phyloP scores from a whole-genome alignment of 2,888 invertebrate genomes.

The Cordylochernes scorpioides region DNA sequence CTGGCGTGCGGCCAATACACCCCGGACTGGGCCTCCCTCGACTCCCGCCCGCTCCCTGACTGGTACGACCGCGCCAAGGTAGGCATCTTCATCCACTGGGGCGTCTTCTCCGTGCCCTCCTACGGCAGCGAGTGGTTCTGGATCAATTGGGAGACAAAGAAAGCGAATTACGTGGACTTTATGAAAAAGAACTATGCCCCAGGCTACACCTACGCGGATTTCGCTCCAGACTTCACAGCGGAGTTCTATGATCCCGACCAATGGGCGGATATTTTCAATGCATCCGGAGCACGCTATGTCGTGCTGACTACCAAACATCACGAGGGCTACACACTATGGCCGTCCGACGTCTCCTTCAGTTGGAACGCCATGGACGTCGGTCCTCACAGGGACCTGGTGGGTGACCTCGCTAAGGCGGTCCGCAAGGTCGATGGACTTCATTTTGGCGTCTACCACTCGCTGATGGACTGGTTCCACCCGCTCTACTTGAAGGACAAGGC shows the following conservation, averaged over 20 bases:
- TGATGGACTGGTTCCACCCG: slow-evolving; percentile 25
- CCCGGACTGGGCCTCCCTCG: slow-evolving; percentile 16
- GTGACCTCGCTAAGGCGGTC: slow-evolving; percentile 17
- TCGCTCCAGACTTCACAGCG: slow-evolving; percentile 24
- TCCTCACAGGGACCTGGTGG: slow-evolving; percentile 24
- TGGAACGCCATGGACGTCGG: slow-evolving; percentile 26
- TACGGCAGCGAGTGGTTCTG: slow-evolving; percentile 16
- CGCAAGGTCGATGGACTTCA: slow-evolving; percentile 15
- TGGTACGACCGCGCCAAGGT: slow-evolving; percentile 16
- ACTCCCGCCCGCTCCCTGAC: slow-evolving; percentile 14
- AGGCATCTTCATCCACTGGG: slow-evolving; percentile 17
- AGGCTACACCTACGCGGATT: slow-evolving; percentile 26
- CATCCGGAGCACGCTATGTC: slow-evolving; percentile 27
- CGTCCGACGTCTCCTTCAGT: slow-evolving; percentile 23
- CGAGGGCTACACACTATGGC: slow-evolving; percentile 26
- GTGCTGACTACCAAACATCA: slow-evolving; percentile 26
- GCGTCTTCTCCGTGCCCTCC: slow-evolving; percentile 16
- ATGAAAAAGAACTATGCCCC: slow-evolving; percentile 25
- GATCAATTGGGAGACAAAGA: slow-evolving; percentile 9
- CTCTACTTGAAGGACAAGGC: slow-evolving; percentile 27
- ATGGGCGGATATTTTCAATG: slow-evolving; percentile 25
- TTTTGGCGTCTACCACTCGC: slow-evolving; percentile 22
- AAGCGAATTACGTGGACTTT: slow-evolving; percentile 18
- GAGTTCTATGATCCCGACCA: slow-evolving; percentile 25
- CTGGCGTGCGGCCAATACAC: no score